These are phyloP conservation scores for Limnodromus scolopaceus DNA, from an alignment of 2,797 vertebrate genomes.

Conservation along the genomic window DNA sequence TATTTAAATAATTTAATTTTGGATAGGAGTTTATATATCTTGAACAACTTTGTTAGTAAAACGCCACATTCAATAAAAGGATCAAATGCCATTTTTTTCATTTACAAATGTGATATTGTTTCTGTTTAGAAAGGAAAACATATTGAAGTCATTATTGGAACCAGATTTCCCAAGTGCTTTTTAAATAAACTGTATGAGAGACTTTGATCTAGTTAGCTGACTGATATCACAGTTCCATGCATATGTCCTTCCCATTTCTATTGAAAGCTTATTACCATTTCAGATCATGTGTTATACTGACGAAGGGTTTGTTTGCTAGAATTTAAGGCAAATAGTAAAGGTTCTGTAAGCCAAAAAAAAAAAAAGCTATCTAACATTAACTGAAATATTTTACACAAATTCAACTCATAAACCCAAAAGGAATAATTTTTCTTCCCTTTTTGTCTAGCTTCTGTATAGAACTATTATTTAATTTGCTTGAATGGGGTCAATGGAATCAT, in stretches of 20 bases:
- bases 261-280: not conserved
- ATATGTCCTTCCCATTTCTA: not conserved
- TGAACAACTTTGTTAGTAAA: slow-evolving; percentile 14
- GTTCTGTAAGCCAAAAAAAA: not conserved
- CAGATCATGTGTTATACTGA: not conserved
- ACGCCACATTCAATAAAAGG: not conserved
- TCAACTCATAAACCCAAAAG: not conserved
- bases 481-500: not conserved
- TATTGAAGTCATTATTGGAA: slow-evolving; percentile 62
- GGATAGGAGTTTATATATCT: not conserved
- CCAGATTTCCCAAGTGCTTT: slow-evolving; percentile 59
- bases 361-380: not conserved
- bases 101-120: slow-evolving; percentile 44
- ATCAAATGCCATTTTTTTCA: not conserved
- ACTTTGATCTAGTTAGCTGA: slow-evolving; percentile 67
- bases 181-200: slow-evolving; percentile 60
- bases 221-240: not conserved
- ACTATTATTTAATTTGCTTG: not conserved
- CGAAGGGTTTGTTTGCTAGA: not conserved
- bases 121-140: slow-evolving; percentile 58
- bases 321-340: not conserved
- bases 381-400: not conserved
- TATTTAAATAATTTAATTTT: slow-evolving; percentile 44
- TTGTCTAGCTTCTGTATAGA: not conserved
- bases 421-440: not conserved